These are phyloP conservation scores for Todiramphus chloris DNA, from an alignment of 2,113 vertebrate species.

Conservation along the genomic window DNA sequence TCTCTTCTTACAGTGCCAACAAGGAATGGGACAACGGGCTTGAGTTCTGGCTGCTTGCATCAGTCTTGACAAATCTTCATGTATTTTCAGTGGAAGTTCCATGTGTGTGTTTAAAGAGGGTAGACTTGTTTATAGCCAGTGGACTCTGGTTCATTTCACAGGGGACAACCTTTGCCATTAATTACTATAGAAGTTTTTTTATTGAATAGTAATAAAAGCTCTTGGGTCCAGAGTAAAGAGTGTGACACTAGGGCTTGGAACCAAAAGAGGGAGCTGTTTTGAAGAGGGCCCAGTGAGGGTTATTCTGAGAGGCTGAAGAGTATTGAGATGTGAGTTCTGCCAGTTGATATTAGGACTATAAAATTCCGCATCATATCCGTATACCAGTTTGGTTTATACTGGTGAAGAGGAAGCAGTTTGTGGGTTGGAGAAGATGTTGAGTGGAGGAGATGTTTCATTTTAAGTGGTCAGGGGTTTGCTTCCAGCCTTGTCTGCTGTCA, in stretches of 20 bases:
- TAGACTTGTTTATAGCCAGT: not conserved
- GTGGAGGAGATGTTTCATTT: not conserved
- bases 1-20: not conserved
- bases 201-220: not conserved
- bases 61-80: not conserved
- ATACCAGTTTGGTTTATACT: not conserved
- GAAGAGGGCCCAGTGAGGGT: not conserved
- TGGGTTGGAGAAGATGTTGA: not conserved
- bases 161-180: not conserved
- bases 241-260: not conserved
- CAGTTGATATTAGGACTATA: not conserved
- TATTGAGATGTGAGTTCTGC: not conserved
- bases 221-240: not conserved
- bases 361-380: not conserved
- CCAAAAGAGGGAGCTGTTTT: not conserved
- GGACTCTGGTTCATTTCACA: not conserved
- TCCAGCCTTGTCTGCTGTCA: not conserved
- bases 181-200: not conserved
- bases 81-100: not conserved
- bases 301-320: not conserved
- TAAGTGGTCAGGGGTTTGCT: not conserved
- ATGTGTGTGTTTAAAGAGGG: not conserved
- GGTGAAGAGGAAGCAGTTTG: not conserved
- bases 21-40: not conserved
- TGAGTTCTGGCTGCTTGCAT: slow-evolving; percentile 27